phyloP scores from a whole-genome alignment of 2,797 vertebrate genomes.

The Nothura maculosa region DNA sequence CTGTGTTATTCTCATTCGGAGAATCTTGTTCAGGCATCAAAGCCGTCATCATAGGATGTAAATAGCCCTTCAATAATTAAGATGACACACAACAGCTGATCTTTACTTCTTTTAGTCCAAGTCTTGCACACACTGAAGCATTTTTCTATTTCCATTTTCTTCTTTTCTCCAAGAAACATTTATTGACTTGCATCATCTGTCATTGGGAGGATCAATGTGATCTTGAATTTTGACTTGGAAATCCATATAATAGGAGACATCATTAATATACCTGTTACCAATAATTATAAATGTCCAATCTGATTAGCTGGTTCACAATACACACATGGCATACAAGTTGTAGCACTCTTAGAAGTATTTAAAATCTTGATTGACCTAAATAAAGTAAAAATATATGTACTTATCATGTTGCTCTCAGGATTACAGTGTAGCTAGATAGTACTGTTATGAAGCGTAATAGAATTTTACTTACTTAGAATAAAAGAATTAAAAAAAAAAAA shows the following conservation, averaged over 20 bases:
- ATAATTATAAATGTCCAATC: neutral
- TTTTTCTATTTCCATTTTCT: conserved; percentile 23
- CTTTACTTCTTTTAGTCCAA: conserved; percentile 19
- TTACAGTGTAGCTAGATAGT: neutral
- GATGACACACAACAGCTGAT: neutral
- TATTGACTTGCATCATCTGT: conserved; percentile 3
- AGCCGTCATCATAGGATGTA: neutral
- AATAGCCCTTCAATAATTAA: conserved; percentile 17
- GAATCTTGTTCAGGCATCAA: conserved; percentile 15
- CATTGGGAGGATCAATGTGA: neutral
- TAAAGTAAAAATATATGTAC: neutral
- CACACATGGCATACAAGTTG: neutral
- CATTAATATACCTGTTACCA: neutral
- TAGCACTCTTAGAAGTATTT: neutral
- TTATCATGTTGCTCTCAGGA: neutral
- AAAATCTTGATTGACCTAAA: neutral
- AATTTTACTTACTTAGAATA: neutral
- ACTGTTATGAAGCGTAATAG: neutral
- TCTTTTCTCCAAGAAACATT: neutral
- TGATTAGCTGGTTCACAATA: neutral
- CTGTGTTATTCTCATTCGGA: neutral
- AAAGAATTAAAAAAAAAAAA: too few species aligned
- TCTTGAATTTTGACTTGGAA: conserved; percentile 21
- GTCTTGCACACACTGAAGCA: neutral
- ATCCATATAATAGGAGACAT: neutral